These are phyloP conservation scores for Smittia sp. DNA, from an alignment of 2,888 invertebrate species.

Conservation along the genomic window DNA sequence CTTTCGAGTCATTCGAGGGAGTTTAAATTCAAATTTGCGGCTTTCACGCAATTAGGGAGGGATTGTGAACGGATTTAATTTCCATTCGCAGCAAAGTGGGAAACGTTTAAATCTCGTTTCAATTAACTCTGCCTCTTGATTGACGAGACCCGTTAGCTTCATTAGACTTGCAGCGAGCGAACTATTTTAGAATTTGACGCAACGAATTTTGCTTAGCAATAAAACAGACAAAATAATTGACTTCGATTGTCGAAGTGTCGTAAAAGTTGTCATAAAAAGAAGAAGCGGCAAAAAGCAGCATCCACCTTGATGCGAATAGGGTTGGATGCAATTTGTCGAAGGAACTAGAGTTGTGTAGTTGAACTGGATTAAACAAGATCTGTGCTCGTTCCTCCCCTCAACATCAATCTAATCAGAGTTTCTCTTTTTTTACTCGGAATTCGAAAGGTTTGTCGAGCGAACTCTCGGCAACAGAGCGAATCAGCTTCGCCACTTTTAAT, in stretches of 20 bases:
- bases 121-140: not conserved
- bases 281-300: not conserved
- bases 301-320: slow-evolving; percentile 37
- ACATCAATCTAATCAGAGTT: slow-evolving; percentile 35
- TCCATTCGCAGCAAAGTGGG: not conserved
- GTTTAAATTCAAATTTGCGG: slow-evolving; percentile 11
- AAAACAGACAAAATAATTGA: slow-evolving; percentile 4
- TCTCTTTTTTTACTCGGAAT: not conserved
- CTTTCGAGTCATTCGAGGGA: not conserved
- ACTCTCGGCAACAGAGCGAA: not conserved
- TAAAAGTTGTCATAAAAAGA: slow-evolving; percentile 16
- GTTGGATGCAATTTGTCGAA: slow-evolving; percentile 40
- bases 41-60: slow-evolving; percentile 22
- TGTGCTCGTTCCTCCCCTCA: slow-evolving; percentile 31
- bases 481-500: slow-evolving; percentile 5
- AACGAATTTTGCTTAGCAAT: too few species aligned
- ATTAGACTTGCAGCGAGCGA: too few species aligned
- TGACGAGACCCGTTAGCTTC: not conserved
- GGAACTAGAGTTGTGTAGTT: slow-evolving; percentile 16
- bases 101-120: slow-evolving; percentile 14
- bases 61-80: slow-evolving; percentile 37
- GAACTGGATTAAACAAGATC: slow-evolving; percentile 17
- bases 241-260: not conserved
- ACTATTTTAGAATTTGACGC: too few species aligned
- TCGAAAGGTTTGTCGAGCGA: not conserved